phyloP scores from a whole-genome alignment of 2,113 vertebrate genomes.

The Onychostruthus taczanowskii region DNA sequence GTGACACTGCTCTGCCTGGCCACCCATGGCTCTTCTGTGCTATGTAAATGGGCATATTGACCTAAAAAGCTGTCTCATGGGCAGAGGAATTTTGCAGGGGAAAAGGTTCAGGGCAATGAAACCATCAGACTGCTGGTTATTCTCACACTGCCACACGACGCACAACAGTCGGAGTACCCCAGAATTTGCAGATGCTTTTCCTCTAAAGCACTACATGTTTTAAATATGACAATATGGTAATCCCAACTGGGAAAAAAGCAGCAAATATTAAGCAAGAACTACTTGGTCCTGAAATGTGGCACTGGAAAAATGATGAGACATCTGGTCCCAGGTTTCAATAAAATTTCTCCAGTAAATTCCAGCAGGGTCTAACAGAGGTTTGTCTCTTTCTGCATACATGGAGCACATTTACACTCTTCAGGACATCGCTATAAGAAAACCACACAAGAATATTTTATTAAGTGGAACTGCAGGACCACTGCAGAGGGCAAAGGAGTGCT shows the following conservation, averaged over 20 bases:
- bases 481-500: neutral
- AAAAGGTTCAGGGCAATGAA: neutral
- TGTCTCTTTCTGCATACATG: neutral
- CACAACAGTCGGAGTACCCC: neutral
- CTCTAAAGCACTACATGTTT: neutral
- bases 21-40: neutral
- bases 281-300: neutral
- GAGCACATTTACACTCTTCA: neutral
- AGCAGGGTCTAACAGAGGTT: neutral
- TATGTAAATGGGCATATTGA: neutral
- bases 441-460: neutral
- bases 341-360: neutral
- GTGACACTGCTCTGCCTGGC: neutral
- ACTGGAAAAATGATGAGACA: neutral
- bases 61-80: neutral
- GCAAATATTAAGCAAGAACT: neutral
- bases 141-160: neutral
- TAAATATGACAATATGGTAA: neutral
- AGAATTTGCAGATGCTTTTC: neutral
- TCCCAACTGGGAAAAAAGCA: neutral
- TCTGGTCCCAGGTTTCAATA: neutral
- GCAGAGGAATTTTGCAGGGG: neutral
- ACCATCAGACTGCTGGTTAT: neutral
- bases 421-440: neutral
- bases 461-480: neutral